phyloP scores from a whole-genome alignment of 2,888 invertebrate species.

The Ashinkailepas kermadecensis region DNA sequence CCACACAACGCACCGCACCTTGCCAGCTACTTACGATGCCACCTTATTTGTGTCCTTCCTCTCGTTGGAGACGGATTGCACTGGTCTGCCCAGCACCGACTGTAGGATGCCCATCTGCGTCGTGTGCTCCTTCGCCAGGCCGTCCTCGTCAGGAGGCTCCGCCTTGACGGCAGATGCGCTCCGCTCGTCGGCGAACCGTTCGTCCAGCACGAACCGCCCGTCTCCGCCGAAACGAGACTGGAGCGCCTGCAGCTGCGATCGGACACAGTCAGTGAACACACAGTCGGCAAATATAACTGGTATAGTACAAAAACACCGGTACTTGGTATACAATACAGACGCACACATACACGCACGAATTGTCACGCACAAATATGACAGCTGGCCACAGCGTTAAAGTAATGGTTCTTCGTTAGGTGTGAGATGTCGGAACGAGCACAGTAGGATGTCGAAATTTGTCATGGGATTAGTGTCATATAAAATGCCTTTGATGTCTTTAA shows the following conservation, averaged over 20 bases:
- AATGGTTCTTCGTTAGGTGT: too few species aligned
- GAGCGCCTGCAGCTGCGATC: constrained; percentile 55
- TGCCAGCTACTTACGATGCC: not conserved
- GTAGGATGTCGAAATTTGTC: too few species aligned
- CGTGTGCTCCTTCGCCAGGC: not conserved
- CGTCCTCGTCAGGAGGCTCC: not conserved
- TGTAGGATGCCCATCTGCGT: not conserved
- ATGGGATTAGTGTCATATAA: too few species aligned
- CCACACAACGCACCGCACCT: not conserved
- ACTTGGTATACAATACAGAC: too few species aligned
- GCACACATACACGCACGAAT: too few species aligned
- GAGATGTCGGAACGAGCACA: too few species aligned
- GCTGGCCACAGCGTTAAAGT: too few species aligned
- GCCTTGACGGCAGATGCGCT: not conserved
- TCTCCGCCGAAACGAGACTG: constrained; percentile 67
- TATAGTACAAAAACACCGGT: too few species aligned
- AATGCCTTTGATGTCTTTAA: too few species aligned
- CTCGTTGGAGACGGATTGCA: not conserved
- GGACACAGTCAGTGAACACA: not conserved
- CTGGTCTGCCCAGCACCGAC: not conserved
- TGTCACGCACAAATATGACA: too few species aligned
- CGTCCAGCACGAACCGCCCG: constrained; percentile 65
- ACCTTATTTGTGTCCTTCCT: not conserved
- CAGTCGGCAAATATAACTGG: not conserved
- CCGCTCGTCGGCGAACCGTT: constrained; percentile 56